Evolutionary conservation across 2,113 vertebrate genomes (phyloP), one percentile per base, ranked within the genome.

Genomic region (Sarotherodon lohbergeri): DNA sequence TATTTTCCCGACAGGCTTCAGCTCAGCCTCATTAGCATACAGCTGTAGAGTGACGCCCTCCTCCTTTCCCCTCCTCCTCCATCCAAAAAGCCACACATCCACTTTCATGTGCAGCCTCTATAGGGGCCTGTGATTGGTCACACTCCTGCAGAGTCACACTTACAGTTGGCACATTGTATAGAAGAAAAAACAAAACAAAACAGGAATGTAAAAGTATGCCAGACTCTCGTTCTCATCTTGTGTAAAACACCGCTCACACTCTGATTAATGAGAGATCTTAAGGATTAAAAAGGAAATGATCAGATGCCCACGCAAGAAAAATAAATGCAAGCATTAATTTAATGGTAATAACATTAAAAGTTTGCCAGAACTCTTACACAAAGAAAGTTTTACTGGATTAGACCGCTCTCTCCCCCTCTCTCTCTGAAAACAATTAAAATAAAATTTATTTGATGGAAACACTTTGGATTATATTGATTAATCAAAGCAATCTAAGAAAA

Each of bases 11-110:
- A 95, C 94, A 93, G 96, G 94, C 95, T 95, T 93, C 94, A 93
- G 86, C 73, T 90, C 81, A 55, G 92, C 82, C 94, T 95, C 88
- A 98, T 98, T 98, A 98, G 94, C 98, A 98, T 98, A 98, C 97
- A 98, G 98, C 98, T 98, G 97, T 95, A 94, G 81, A 78, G 61
- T 85, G 71, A 90, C 91, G 91, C 86, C 91, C 79, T 73, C 92
- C 76, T 84, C 92, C 34, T 39, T 80, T 52, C 59, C 63, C 19
- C 52, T 68, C 63, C 59, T 84, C 81, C 55, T 9, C 34, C 52
- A 7, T 24, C 52, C 10, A 16, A 81, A 54, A 63, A 83, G 22
- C 84, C 82, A 87, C 87, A 91, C 84, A 90, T 84, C 71, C 90
- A 90, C 92, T 90, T 89, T 92, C 86, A 91, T 93, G 86, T 87